Base-by-base conservation (phyloP, 92 coral and sea anemone genomes). In the Porites rus region DNA sequence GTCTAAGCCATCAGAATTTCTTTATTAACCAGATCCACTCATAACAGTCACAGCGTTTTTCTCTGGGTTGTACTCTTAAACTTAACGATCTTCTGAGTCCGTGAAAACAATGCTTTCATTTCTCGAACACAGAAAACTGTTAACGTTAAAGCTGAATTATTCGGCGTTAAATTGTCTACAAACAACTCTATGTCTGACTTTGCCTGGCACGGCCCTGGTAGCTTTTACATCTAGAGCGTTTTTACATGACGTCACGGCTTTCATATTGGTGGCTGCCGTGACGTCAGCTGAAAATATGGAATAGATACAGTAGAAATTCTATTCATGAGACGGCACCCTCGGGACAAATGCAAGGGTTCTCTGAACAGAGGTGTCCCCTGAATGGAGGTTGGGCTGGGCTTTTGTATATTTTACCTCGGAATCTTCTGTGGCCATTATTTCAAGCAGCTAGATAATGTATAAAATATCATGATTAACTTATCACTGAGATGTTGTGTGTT, bases 1-100 rank as follows among this genome's bases (percentile, higher is more conserved):
- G 64, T 72, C 74, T 14, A 86, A 72, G 18, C 87, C 91, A 74
- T 87, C 82, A 20, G 43, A 22, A 43, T 65, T n/a, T 65, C 65
- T 51, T 51, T 81, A 82, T 56, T 66, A 60, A n/a, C 91, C 87
- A 77, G 81, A 80, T 46, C 91, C 91, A 22, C 65, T 58, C 54
- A 82, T 65, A 56, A 68, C 78, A 79, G 73, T 5, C 77, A 75
- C 91, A 17, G 79, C 51, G 69, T 78, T 86, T 61, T 78, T 60
- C 63, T 65, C 85, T 21, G 78, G 90, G 85, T 86, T 68, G 84
- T 77, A 86, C 53, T 67, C 76, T 68, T 24, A 69, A 6, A 86
- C 78, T 60, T 86, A 65, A 63, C 72, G 59, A 66, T 76, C 66
- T 78, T 65, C 72, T 24, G 73, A 17, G 31, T 85, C 84, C 75